Conservation (phyloP, 2,113 vertebrate genomes). For the Sander lucioperca region DNA sequence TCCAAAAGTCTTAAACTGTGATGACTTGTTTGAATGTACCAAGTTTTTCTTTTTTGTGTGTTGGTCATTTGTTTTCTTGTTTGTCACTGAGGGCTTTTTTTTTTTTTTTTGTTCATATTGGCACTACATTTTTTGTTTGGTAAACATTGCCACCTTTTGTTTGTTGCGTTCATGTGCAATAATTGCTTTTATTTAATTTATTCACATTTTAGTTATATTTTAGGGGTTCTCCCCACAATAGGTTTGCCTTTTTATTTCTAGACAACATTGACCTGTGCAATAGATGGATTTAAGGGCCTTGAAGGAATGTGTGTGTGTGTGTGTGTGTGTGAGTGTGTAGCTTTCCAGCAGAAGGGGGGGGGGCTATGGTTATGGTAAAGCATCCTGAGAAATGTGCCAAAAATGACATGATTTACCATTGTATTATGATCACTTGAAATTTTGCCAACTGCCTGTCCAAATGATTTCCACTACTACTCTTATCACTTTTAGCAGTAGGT, state of each 20-base stretch:
- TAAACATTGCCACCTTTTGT: constrained; percentile 67
- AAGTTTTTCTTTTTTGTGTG: constrained; percentile 80
- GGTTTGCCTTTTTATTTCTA: constrained; percentile 21
- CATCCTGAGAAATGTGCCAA: constrained; percentile 71
- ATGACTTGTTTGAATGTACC: constrained; percentile 88
- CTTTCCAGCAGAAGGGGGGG: too few species aligned
- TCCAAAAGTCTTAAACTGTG: constrained; percentile 88
- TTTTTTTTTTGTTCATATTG: constrained; percentile 56
- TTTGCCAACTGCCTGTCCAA: constrained; percentile 48
- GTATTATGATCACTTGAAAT: constrained; percentile 52
- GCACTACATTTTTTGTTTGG: constrained; percentile 60
- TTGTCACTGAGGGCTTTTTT: constrained; percentile 57
- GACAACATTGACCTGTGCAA: constrained; percentile 74
- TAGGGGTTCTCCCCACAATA: constrained; percentile 28
- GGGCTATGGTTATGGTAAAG: too few species aligned
- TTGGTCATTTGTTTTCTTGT: constrained; percentile 51
- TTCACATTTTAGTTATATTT: constrained; percentile 70
- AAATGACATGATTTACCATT: constrained; percentile 52
- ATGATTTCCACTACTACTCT: constrained; percentile 18
- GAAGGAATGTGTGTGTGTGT: constrained; percentile 20
- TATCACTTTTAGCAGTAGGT: constrained; percentile 17
- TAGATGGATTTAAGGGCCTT: constrained; percentile 71
- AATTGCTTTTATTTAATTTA: constrained; percentile 80
- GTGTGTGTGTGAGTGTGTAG: too few species aligned
- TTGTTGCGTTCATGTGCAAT: constrained; percentile 71